Conservation (phyloP, 1,140 invertebrate species). For the Schlechtendalia chinensis region DNA sequence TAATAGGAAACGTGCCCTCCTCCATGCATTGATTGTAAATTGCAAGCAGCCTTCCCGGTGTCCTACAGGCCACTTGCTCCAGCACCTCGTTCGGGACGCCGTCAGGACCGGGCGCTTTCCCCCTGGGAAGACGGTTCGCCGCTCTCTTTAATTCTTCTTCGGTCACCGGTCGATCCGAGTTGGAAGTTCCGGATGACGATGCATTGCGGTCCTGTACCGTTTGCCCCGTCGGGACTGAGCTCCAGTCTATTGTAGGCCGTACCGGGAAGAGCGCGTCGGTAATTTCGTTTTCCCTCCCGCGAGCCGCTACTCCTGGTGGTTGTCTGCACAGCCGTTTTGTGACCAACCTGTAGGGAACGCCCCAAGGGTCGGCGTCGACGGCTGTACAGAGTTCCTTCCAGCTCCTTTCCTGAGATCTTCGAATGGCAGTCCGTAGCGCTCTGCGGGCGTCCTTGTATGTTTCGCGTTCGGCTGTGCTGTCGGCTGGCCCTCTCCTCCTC, state of each 20-base stretch:
- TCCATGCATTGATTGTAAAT: too few relatives aligned
- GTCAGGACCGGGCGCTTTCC: too few relatives aligned
- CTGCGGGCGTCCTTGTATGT: background rate
- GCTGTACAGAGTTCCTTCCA: background rate
- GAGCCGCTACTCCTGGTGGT: background rate
- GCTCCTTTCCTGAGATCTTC: background rate
- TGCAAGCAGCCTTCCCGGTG: too few relatives aligned
- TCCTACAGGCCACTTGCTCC: background rate
- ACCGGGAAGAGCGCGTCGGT: background rate
- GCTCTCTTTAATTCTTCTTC: too few relatives aligned
- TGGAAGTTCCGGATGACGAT: background rate
- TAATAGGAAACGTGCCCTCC: too few relatives aligned
- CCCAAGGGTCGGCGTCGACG: slow-evolving; percentile 33
- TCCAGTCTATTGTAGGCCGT: background rate
- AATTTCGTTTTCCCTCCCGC: background rate
- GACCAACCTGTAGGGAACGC: background rate
- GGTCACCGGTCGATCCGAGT: too few relatives aligned
- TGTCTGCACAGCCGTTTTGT: background rate
- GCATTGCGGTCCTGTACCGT: background rate
- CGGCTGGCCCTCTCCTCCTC: background rate
- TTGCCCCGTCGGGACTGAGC: too few relatives aligned
- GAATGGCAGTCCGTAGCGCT: background rate
- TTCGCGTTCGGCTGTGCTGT: background rate
- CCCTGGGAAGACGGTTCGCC: too few relatives aligned
- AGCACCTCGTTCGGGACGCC: too few relatives aligned